phyloP scores from a whole-genome alignment of 2,113 vertebrate genomes.

The Lontra canadensis region DNA sequence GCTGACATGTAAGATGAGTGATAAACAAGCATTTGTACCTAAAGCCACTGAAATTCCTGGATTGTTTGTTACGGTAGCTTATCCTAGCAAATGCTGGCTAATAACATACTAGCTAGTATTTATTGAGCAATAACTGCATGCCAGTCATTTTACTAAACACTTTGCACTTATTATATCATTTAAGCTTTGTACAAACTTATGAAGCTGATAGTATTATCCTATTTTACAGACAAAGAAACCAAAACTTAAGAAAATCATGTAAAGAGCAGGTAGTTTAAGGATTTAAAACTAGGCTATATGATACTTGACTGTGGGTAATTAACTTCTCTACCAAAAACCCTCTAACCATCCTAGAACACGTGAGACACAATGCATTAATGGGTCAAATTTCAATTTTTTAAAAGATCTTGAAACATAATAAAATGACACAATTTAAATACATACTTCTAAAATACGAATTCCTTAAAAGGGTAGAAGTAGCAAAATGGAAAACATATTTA shows the following conservation, averaged over 20 bases:
- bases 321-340: not conserved
- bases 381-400: constrained; percentile 3
- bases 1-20: not conserved
- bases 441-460: not conserved
- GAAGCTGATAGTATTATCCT: not conserved
- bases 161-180: not conserved
- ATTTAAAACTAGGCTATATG: not conserved
- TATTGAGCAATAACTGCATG: not conserved
- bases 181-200: not conserved
- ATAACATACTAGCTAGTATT: not conserved
- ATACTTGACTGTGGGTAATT: not conserved
- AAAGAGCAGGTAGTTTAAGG: not conserved
- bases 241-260: not conserved
- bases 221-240: not conserved
- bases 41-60: not conserved
- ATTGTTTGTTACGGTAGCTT: not conserved
- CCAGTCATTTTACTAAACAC: not conserved
- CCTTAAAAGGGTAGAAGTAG: not conserved
- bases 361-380: not conserved
- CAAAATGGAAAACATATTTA: not conserved
- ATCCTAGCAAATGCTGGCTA: not conserved
- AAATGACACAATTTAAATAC: constrained; percentile 8
- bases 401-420: not conserved
- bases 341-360: not conserved
- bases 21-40: not conserved